These are phyloP conservation scores for Hystrix cristata DNA, from an alignment of 2,113 vertebrate species.

Conservation along the genomic window DNA sequence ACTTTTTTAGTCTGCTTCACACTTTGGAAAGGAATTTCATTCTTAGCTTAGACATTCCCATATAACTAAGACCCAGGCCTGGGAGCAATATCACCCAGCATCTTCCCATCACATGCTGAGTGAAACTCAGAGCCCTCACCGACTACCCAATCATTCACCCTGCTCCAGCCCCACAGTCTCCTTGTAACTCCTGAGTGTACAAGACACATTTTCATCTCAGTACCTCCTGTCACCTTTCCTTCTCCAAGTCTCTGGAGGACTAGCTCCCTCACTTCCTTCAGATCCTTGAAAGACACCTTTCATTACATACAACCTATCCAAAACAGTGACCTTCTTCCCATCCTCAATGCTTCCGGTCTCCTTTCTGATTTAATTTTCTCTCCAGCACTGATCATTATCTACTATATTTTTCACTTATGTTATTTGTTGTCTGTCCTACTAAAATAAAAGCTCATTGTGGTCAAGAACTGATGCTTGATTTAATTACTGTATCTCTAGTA, in stretches of 20 bases:
- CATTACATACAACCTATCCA: not conserved
- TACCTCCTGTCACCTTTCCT: not conserved
- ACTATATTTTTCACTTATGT: not conserved
- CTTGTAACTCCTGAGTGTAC: not conserved
- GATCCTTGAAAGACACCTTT: not conserved
- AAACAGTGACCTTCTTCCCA: not conserved
- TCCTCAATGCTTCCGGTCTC: not conserved
- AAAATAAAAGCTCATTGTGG: not conserved
- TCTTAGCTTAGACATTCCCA: not conserved
- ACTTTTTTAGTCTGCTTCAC: not conserved
- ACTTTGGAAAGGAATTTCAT: not conserved
- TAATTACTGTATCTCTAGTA: not conserved
- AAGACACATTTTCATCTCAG: not conserved
- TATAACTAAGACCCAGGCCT: not conserved
- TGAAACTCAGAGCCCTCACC: not conserved
- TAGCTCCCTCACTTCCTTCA: not conserved
- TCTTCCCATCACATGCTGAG: not conserved
- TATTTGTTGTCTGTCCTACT: not conserved
- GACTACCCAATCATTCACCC: fast-evolving
- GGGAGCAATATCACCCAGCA: not conserved
- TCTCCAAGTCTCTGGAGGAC: not conserved
- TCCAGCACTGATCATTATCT: not conserved
- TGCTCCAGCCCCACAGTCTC: not conserved
- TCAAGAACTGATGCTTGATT: not conserved
- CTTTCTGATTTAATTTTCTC: conserved; percentile 15